Base-by-base conservation (phyloP, 2,113 vertebrate species). In the Monopterus albus region DNA sequence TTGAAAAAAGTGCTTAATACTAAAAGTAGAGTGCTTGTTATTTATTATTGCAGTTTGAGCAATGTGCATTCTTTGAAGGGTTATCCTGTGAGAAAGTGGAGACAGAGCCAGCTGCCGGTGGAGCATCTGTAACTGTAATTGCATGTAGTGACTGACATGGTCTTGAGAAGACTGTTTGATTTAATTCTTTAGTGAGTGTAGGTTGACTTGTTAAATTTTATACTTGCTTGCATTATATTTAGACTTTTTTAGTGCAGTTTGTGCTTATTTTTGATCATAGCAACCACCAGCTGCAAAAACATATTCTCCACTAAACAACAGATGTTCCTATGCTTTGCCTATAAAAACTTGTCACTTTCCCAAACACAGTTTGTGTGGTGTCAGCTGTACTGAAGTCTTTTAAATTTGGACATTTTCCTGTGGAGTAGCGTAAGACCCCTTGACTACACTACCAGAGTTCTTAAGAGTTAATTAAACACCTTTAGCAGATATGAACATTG, bases 391-490 rank as follows among this genome's bases (percentile, higher is more conserved):
- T 9, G 20, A 28, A 49, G 12, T 52, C 14, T 4, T 31, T 52
- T 46, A 61, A 18, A 50, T 65, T 7, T 15, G 29, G 5, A 46
- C 8, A 56, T 17, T 42, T 28, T 7, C 53, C 25, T 11, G 35
- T 60, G 51, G 29, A 57, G 21, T 11, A 55, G 18, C n/a, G 79
- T 21, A 49, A 29, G 20, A 47, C 20, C 14, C n/a, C n/a, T n/a
- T n/a, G n/a, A n/a, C n/a, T n/a, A n/a, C n/a, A n/a, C n/a, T 35
- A 39, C 36, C 40, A 49, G 21, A 26, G 25, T 55, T 72, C 25
- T 18, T 33, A 8, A 21, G 33, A 69, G 40, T 52, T 74, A 51
- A 83, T 81, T 70, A 80, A 81, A 85, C 74, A 82, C 42, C 51
- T 64, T 69, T 25, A 42, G 33, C 31, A 14, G 11, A 33, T 77